These are phyloP conservation scores for Oscheius sp. DNA, from an alignment of 1,140 invertebrate genomes.

Conservation along the genomic window DNA sequence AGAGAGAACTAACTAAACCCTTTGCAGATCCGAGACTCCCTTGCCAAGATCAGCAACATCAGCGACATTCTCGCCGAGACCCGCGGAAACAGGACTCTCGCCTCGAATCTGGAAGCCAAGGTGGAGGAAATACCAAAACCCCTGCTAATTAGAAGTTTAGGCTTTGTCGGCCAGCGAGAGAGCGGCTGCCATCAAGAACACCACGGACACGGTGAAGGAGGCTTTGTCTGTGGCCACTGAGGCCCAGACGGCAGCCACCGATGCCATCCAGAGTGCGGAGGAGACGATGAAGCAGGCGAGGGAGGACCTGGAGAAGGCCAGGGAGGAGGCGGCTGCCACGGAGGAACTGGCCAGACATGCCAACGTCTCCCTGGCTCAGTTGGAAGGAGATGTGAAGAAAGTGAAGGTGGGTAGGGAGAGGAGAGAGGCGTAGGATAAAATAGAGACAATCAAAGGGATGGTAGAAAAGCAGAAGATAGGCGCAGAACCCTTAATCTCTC, in stretches of 20 bases:
- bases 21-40: conserved; percentile 54
- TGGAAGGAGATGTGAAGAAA: conserved; percentile 33
- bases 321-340: not conserved
- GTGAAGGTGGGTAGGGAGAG: conserved; percentile 28
- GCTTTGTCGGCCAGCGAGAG: conserved; percentile 13
- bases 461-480: too few species aligned
- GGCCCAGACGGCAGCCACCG: conserved; percentile 21
- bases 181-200: conserved; percentile 33
- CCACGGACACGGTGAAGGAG: conserved; percentile 34
- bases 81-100: conserved; percentile 51
- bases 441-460: too few species aligned
- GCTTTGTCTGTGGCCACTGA: conserved; percentile 31
- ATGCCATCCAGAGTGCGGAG: conserved; percentile 18
- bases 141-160: conserved; percentile 11
- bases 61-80: conserved; percentile 58
- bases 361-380: conserved; percentile 14
- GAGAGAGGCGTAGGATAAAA: too few species aligned
- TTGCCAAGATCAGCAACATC: conserved; percentile 57
- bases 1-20: conserved; percentile 13
- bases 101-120: conserved; percentile 47
- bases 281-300: conserved; percentile 11
- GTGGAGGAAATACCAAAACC: conserved; percentile 45
- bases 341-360: conserved; percentile 27
- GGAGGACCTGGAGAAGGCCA: conserved; percentile 10
- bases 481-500: too few species aligned